phyloP scores from a whole-genome alignment of 2,797 vertebrate genomes.

The Lagorchestes hirsutus region DNA sequence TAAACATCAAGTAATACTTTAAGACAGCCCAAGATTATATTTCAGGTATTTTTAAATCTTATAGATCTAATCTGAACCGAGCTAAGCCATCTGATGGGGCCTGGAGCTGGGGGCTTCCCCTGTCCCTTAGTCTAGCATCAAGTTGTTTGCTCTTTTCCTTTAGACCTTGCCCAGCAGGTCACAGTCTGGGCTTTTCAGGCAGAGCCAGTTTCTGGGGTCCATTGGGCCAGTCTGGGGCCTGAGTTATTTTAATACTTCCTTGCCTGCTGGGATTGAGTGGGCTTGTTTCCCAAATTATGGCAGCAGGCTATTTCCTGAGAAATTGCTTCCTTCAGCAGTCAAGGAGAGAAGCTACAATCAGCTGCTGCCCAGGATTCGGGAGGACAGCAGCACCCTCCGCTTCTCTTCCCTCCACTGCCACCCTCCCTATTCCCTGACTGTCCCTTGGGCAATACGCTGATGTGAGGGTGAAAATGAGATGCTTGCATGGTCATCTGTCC shows the following conservation, averaged over 20 bases:
- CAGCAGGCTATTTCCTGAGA: constrained; percentile 40
- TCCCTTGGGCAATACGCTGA: background rate
- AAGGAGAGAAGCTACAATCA: constrained; percentile 17
- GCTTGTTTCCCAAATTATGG: constrained; percentile 23
- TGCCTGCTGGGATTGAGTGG: constrained; percentile 15
- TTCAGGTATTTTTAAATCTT: constrained; percentile 79
- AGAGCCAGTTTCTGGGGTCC: constrained; percentile 28
- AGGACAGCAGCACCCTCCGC: background rate
- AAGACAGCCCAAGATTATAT: constrained; percentile 72
- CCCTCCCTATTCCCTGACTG: background rate
- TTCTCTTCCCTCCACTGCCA: fast-evolving
- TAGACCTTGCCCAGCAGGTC: constrained; percentile 28
- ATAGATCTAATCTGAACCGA: constrained; percentile 80
- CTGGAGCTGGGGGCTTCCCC: constrained; percentile 39
- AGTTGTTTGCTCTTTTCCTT: constrained; percentile 47
- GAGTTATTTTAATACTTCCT: constrained; percentile 44
- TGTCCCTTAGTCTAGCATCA: constrained; percentile 38
- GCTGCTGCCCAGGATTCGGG: constrained; percentile 6
- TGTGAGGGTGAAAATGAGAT: background rate
- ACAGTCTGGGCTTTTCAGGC: background rate
- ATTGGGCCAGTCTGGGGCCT: constrained; percentile 10
- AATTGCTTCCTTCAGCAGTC: constrained; percentile 29
- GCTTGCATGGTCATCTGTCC: background rate
- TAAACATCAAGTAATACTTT: constrained; percentile 69
- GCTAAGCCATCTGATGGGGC: constrained; percentile 63